These are phyloP conservation scores for Hycleus cichorii DNA, from an alignment of 1,140 invertebrate species.

Conservation along the genomic window DNA sequence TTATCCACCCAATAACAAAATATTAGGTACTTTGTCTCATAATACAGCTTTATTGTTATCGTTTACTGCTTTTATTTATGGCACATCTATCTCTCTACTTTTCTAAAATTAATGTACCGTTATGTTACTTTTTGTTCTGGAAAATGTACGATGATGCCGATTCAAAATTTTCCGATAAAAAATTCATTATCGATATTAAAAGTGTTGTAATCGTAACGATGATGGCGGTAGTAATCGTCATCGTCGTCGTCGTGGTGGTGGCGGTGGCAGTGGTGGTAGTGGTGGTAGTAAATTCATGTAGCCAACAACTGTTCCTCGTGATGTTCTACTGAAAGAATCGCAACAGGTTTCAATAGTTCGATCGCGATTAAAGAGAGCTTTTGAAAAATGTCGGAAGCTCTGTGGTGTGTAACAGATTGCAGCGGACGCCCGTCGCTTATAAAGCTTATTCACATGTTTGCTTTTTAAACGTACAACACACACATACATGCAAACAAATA, in stretches of 20 bases:
- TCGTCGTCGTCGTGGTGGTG: too few relatives aligned
- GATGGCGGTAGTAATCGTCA: too few relatives aligned
- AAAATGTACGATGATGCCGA: too few relatives aligned
- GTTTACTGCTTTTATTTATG: constrained; percentile 13
- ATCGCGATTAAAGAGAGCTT: constrained; percentile 30
- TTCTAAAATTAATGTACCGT: constrained; percentile 12
- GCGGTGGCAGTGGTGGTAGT: too few relatives aligned
- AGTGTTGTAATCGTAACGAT: neutral
- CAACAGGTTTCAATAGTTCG: constrained; percentile 33
- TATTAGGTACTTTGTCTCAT: too few relatives aligned
- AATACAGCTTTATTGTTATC: constrained; percentile 2
- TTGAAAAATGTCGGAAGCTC: constrained; percentile 36
- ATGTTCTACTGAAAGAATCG: constrained; percentile 10
- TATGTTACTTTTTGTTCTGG: neutral
- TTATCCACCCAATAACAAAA: too few relatives aligned
- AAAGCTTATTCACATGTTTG: constrained; percentile 28
- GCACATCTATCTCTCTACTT: constrained; percentile 4
- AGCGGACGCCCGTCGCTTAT: constrained; percentile 24
- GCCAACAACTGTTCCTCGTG: constrained; percentile 5
- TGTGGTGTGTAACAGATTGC: constrained; percentile 36
- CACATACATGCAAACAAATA: too few relatives aligned
- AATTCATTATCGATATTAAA: constrained; percentile 4
- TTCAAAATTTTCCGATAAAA: neutral
- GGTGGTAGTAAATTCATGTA: neutral
- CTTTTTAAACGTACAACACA: constrained; percentile 6